Base-by-base conservation (phyloP, 2,797 vertebrate genomes). In the Sylvilagus floridanus region DNA sequence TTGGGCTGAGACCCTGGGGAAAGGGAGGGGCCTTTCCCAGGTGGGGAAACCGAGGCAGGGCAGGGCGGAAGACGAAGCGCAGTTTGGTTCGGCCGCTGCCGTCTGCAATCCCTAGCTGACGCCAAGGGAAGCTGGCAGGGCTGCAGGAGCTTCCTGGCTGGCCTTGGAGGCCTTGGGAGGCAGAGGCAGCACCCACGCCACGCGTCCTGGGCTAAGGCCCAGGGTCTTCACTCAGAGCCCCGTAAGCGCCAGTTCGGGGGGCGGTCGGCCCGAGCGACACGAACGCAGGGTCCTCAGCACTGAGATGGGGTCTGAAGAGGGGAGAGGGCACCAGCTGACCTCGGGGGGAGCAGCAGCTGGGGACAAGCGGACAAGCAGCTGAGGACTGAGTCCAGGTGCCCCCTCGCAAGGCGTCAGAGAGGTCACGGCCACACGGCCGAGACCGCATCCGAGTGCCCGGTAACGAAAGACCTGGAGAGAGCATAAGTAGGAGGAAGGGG, bases 221-320 rank as follows among this genome's bases (percentile, higher is more conserved):
- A 0, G 22, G n/a, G 16, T 60, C 78, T 28, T 14, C 60, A 35
- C 42, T 54, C 26, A 60, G 68, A 60, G 78, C 69, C 1, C 13
- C 0, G 0, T 11, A 2, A 28, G 28, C 0, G 16, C 19, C 1
- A 4, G 28, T 24, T 65, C 3, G 0, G 73, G 42, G n/a, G 22
- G 60, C 0, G 6, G 68, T 11, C 5, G 24, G 69, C 26, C 8
- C 0, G 7, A 0, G 7, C 1, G 2, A 37, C 3, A 6, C 13
- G n/a, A 17, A 16, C 28, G 10, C 24, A 52, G 65, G 17, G 0
- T 54, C 68, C 66, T 32, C 16, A 35, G 35, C 2, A 6, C n/a
- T 10, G 63, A 68, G 32, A 19, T 13, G 42, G 13, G 9, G 11
- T 4, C 16, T 32, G 5, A 54, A n/a, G 11, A 17, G 4, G 7